Evolutionary conservation across 2,797 vertebrate species (phyloP).

Genomic region (Helicolenus hilgendorfi): DNA sequence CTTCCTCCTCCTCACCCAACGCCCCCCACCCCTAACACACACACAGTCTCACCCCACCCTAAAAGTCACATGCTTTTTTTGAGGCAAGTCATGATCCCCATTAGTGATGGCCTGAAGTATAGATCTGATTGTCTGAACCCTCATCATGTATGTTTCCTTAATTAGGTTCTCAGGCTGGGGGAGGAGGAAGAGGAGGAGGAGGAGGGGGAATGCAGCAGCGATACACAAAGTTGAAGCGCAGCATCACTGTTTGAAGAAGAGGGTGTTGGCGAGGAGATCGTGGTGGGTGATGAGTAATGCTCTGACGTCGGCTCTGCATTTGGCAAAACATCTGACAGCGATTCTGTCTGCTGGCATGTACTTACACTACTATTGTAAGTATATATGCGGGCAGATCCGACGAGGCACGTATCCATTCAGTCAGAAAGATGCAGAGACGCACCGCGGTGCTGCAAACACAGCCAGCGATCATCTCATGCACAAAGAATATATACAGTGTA

Average conservation of each 20-base stretch:
- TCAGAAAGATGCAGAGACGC: constrained; percentile 19
- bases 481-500: not conserved
- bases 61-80: constrained; percentile 32
- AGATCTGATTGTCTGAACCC: constrained; percentile 58
- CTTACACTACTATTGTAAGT: constrained; percentile 12
- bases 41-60: constrained; percentile 15
- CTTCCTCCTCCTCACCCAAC: not conserved
- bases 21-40: not conserved
- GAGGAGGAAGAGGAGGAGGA: not conserved
- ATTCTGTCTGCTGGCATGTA: constrained; percentile 37
- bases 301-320: constrained; percentile 57
- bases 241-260: constrained; percentile 44
- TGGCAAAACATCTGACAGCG: constrained; percentile 54
- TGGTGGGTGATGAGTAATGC: constrained; percentile 67
- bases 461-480: not conserved
- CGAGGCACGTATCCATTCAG: not conserved
- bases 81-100: constrained; percentile 46
- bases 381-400: constrained; percentile 2
- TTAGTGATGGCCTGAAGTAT: constrained; percentile 61
- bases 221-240: constrained; percentile 50
- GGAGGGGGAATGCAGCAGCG: constrained; percentile 4
- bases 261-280: constrained; percentile 58
- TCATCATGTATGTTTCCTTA: constrained; percentile 49
- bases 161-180: constrained; percentile 55
- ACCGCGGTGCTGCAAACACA: not conserved